Percentiles rank a stretch among this genome's conserved stretches.
Evolutionary conservation across 2,113 vertebrate species (phyloP).

Genomic region (Sander vitreus): DNA sequence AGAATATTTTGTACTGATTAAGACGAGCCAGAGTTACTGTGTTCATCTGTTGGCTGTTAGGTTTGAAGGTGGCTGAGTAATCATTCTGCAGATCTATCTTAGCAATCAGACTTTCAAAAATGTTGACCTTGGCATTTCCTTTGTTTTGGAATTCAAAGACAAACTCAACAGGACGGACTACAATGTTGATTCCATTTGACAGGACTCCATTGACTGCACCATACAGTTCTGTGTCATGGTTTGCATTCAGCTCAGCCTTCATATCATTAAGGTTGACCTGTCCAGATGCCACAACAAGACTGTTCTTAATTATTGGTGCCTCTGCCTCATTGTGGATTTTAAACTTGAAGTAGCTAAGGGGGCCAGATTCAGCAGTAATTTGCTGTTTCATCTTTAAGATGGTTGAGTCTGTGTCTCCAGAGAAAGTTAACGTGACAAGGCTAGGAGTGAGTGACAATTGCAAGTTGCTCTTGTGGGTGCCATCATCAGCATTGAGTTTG

Average conservation of each 20-base stretch:
- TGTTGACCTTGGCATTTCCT: constrained; percentile 86
- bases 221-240: constrained; percentile 85
- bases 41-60: constrained; percentile 83
- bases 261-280: constrained; percentile 76
- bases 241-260: constrained; percentile 85
- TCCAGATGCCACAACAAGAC: constrained; percentile 83
- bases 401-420: constrained; percentile 84
- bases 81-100: constrained; percentile 93
- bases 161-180: constrained; percentile 81
- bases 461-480: constrained; percentile 81
- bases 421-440: constrained; percentile 76
- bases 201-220: constrained; percentile 85
- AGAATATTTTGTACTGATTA: constrained; percentile 90
- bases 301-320: constrained; percentile 83
- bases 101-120: constrained; percentile 82
- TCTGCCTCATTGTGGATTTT: constrained; percentile 85
- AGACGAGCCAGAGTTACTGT: constrained; percentile 86
- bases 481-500: constrained; percentile 1
- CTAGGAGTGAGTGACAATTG: constrained; percentile 75
- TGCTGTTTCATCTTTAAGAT: constrained; percentile 86
- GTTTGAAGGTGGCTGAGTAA: constrained; percentile 85
- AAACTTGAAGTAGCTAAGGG: constrained; percentile 80
- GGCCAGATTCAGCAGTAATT: constrained; percentile 80
- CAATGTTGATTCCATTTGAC: constrained; percentile 85
- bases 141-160: constrained; percentile 85